A percentile compares a stretch with the other conserved stretches of the same genome.
These are phyloP conservation scores for Ormyrus nitidulus DNA, from an alignment of 2,888 invertebrate genomes.

Conservation along the genomic window DNA sequence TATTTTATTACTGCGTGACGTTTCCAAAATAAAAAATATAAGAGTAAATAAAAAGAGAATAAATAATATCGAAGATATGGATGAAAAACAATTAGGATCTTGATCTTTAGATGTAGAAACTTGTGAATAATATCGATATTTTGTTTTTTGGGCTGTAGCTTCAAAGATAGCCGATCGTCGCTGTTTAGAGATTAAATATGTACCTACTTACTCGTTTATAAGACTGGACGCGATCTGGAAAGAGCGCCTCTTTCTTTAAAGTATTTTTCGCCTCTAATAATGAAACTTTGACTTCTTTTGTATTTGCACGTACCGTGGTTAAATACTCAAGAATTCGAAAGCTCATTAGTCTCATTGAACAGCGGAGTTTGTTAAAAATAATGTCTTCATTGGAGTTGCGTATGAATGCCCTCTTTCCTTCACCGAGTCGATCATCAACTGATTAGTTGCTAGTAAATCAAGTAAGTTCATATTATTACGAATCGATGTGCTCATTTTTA, in stretches of 20 bases:
- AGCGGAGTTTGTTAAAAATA: slow-evolving; percentile 29
- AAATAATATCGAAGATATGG: slow-evolving; percentile 42
- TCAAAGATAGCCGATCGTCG: slow-evolving; percentile 51
- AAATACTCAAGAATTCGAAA: not conserved
- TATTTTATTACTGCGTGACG: slow-evolving; percentile 72
- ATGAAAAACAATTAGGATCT: slow-evolving; percentile 44
- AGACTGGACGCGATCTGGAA: slow-evolving; percentile 58
- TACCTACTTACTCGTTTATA: slow-evolving; percentile 61
- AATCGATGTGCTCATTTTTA: slow-evolving; percentile 69
- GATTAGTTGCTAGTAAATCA: slow-evolving; percentile 68
- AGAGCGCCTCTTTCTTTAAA: slow-evolving; percentile 40
- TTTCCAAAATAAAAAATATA: slow-evolving; percentile 63
- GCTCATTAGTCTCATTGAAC: slow-evolving; percentile 32
- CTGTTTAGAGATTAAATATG: slow-evolving; percentile 57
- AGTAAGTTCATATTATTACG: slow-evolving; percentile 68
- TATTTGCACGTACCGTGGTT: slow-evolving; percentile 6
- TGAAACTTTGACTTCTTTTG: slow-evolving; percentile 44
- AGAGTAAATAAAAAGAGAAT: slow-evolving; percentile 30
- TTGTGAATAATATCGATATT: slow-evolving; percentile 49
- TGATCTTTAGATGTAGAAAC: slow-evolving; percentile 50
- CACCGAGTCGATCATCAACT: slow-evolving; percentile 65
- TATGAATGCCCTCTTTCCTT: slow-evolving; percentile 58
- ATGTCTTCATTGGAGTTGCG: slow-evolving; percentile 44
- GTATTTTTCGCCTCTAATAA: slow-evolving; percentile 36
- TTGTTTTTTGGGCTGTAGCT: slow-evolving; percentile 44